A percentile compares a stretch with the other conserved stretches of the same genome.
Evolutionary conservation across 1,140 invertebrate genomes (phyloP).

Genomic region (Drosophila kanapiae): DNA sequence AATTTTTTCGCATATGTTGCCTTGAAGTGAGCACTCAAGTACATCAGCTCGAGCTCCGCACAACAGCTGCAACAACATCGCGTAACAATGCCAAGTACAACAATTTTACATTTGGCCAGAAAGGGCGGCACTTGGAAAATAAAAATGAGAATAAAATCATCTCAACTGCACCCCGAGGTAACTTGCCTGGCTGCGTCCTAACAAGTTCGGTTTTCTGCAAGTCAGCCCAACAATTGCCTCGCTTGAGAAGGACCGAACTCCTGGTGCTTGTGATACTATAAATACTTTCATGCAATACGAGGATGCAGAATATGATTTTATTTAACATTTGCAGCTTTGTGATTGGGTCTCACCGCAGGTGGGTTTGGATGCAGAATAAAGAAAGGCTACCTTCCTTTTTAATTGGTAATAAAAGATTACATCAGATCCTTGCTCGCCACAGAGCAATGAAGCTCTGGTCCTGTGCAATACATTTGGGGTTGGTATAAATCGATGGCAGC

Average conservation of each 20-base stretch:
- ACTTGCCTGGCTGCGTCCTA: slow-evolving; percentile 33
- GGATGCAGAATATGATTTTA: slow-evolving; percentile 56
- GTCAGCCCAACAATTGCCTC: slow-evolving; percentile 66
- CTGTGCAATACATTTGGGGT: neutral
- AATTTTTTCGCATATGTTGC: slow-evolving; percentile 77
- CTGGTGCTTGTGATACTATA: slow-evolving; percentile 18
- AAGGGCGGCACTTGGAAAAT: slow-evolving; percentile 60
- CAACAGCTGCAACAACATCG: slow-evolving; percentile 34
- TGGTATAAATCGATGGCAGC: slow-evolving; percentile 38
- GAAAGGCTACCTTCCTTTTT: slow-evolving; percentile 33
- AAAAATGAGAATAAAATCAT: slow-evolving; percentile 54
- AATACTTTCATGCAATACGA: slow-evolving; percentile 27
- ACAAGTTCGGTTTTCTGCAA: slow-evolving; percentile 72
- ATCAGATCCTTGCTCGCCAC: slow-evolving; percentile 1
- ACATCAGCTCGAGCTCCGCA: slow-evolving; percentile 49
- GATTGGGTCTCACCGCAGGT: slow-evolving; percentile 44
- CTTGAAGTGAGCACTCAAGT: slow-evolving; percentile 66
- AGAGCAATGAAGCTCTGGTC: neutral
- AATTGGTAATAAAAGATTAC: slow-evolving; percentile 54
- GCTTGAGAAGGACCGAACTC: slow-evolving; percentile 5
- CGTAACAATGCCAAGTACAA: slow-evolving; percentile 39
- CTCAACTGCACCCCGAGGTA: slow-evolving; percentile 59
- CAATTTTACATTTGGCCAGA: slow-evolving; percentile 65
- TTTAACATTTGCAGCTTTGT: slow-evolving; percentile 56
- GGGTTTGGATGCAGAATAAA: neutral